Conservation (phyloP, 2,113 vertebrate species). For the Romanogobio albipinnatus region DNA sequence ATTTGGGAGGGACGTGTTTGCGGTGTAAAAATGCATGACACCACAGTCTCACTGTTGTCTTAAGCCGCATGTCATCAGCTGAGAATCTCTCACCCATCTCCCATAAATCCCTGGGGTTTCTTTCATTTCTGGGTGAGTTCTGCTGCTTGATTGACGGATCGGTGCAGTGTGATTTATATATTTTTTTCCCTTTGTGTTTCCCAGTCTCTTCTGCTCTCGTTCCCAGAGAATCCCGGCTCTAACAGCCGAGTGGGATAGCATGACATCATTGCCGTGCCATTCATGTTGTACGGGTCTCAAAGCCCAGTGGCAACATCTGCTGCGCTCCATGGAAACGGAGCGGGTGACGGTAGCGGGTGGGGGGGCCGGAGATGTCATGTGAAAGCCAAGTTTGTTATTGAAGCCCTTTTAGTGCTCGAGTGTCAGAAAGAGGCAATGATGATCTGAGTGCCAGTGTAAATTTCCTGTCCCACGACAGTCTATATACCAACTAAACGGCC, state of each 20-base stretch:
- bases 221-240: slow-evolving; percentile 54
- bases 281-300: slow-evolving; percentile 54
- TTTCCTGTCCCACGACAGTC: background rate
- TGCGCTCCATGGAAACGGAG: slow-evolving; percentile 51
- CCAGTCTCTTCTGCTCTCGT: slow-evolving; percentile 29
- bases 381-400: slow-evolving; percentile 55
- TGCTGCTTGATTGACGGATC: slow-evolving; percentile 49
- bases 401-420: slow-evolving; percentile 28
- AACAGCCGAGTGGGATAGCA: slow-evolving; percentile 51
- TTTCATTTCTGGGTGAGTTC: slow-evolving; percentile 16
- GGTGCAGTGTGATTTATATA: slow-evolving; percentile 47
- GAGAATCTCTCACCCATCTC: slow-evolving; percentile 46
- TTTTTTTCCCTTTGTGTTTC: slow-evolving; percentile 16
- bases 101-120: background rate
- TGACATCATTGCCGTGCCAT: slow-evolving; percentile 62
- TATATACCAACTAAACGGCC: background rate
- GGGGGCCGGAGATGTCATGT: slow-evolving; percentile 2
- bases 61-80: slow-evolving; percentile 50
- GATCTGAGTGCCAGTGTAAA: background rate
- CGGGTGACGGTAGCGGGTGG: background rate
- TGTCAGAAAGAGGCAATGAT: slow-evolving; percentile 41
- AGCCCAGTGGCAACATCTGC: slow-evolving; percentile 55
- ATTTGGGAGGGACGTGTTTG: slow-evolving; percentile 47
- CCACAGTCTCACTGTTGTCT: slow-evolving; percentile 39
- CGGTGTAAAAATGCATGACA: background rate